Evolutionary conservation across 1,140 invertebrate species (phyloP).

Genomic region (Euwallacea similis): DNA sequence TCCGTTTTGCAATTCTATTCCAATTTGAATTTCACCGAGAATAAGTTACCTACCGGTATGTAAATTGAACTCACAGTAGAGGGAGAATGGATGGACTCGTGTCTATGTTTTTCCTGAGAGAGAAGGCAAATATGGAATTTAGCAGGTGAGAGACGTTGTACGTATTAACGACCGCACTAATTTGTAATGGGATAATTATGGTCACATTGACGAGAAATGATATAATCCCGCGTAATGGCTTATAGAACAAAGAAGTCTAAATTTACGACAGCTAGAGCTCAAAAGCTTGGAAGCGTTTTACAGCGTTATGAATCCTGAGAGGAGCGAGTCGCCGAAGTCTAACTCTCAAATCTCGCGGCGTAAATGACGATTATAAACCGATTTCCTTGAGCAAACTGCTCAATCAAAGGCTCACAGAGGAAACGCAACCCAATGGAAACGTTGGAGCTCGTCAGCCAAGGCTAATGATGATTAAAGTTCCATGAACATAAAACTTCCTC

Average conservation of each 20-base stretch:
- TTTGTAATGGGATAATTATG: constrained; percentile 2
- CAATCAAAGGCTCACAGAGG: constrained; percentile 21
- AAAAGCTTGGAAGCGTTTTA: no score
- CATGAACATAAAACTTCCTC: no score
- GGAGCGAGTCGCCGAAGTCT: not conserved
- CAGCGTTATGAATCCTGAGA: no score
- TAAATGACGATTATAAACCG: constrained; percentile 4
- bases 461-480: constrained; percentile 6
- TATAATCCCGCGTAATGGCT: not conserved
- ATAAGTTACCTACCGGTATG: constrained; percentile 8
- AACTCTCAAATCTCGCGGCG: constrained; percentile 1
- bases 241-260: not conserved
- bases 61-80: not conserved
- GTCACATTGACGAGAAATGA: not conserved
- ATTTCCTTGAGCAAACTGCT: constrained; percentile 25
- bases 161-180: not conserved
- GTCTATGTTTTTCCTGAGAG: no score
- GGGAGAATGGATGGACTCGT: no score
- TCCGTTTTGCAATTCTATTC: constrained; percentile 13
- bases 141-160: no score
- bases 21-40: constrained; percentile 14
- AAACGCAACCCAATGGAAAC: constrained; percentile 10
- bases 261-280: not conserved
- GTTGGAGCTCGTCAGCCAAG: constrained; percentile 12
- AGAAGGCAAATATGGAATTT: no score